phyloP scores from a whole-genome alignment of 2,113 vertebrate genomes.

The Morone chrysops region DNA sequence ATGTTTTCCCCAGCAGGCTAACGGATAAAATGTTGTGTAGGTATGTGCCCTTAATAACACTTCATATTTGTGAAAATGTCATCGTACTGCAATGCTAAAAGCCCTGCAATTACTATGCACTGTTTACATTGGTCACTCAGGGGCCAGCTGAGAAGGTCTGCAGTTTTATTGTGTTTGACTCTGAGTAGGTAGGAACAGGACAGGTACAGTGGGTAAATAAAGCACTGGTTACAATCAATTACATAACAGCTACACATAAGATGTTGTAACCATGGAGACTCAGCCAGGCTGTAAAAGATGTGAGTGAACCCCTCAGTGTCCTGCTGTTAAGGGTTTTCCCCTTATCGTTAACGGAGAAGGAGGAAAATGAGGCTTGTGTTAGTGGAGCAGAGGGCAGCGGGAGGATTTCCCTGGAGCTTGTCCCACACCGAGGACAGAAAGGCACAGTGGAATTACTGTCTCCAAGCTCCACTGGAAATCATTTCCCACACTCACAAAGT shows the following conservation, averaged over 20 bases:
- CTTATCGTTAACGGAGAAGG: conserved; percentile 13
- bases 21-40: conserved; percentile 10
- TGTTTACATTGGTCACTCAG: neutral
- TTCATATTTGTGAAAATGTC: conserved; percentile 26
- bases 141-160: neutral
- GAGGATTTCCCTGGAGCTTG: conserved; percentile 48
- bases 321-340: conserved; percentile 10
- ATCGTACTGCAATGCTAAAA: neutral
- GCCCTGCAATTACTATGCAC: conserved; percentile 4
- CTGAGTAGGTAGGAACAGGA: neutral
- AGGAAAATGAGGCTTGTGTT: conserved; percentile 14
- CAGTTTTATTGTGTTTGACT: conserved; percentile 11
- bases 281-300: conserved; percentile 22
- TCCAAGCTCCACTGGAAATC: conserved; percentile 55
- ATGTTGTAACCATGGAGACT: conserved; percentile 72
- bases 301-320: conserved; percentile 15
- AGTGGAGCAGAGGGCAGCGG: conserved; percentile 30
- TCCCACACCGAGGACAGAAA: conserved; percentile 30
- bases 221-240: conserved; percentile 49
- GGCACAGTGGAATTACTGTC: conserved; percentile 50
- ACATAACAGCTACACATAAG: conserved; percentile 46
- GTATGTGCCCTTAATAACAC: neutral
- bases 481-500: conserved; percentile 41
- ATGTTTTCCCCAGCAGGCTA: neutral
- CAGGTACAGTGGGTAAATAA: conserved; percentile 39